phyloP scores from a whole-genome alignment of 2,113 vertebrate species.

The Chionis minor region DNA sequence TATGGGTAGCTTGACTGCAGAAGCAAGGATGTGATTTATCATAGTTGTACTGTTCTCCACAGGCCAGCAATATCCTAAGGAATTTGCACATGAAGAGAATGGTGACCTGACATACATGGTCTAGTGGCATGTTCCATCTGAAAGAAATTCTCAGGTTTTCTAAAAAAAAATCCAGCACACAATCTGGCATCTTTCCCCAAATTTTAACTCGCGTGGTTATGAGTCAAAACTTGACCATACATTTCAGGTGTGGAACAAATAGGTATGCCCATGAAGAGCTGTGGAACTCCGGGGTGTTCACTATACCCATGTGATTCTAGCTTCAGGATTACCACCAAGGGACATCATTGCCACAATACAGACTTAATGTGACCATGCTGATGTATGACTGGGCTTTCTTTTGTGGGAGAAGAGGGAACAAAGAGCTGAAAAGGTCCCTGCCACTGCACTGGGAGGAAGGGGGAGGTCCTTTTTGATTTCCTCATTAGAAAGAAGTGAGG shows the following conservation, averaged over 20 bases:
- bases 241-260: neutral
- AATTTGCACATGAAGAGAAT: neutral
- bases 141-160: neutral
- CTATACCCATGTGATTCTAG: neutral
- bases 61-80: neutral
- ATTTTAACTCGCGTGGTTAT: neutral
- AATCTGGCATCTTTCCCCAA: neutral
- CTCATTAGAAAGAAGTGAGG: neutral
- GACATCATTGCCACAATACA: neutral
- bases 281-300: neutral
- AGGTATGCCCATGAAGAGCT: neutral
- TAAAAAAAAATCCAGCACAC: neutral
- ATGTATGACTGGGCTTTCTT: neutral
- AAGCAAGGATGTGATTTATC: neutral
- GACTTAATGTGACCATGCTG: neutral
- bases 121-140: neutral
- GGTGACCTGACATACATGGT: neutral
- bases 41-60: neutral
- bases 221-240: neutral
- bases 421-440: neutral
- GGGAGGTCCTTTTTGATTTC: neutral
- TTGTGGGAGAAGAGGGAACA: neutral
- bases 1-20: neutral
- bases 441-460: neutral
- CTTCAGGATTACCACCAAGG: neutral